Evolutionary conservation across 2,888 invertebrate genomes (phyloP), one percentile per base, ranked within the genome.

Genomic region (Allolobophora icterica): DNA sequence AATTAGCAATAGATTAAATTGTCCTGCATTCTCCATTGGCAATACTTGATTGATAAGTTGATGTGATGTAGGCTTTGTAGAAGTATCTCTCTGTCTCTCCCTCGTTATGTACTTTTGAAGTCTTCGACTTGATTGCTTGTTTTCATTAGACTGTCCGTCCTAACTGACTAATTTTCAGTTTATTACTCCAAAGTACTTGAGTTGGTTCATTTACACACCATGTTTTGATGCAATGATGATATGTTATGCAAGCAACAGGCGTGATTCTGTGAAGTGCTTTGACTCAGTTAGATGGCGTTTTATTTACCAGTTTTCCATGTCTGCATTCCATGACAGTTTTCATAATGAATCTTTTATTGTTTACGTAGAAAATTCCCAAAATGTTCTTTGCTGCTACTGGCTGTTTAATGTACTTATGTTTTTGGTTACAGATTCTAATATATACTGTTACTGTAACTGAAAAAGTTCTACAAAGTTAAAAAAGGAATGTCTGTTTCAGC

Each of bases 1-100:
- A n/a, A 71, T 71, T 71, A 71, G 71, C 71, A 71, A 71, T 71
- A n/a, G 71, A 71, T 71, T 71, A 13, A 71, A 71, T 71, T 71
- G n/a, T 71, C 71, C 71, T 71, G 71, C 71, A 71, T 30, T 71
- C n/a, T 71, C n/a, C 30, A 71, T 71, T 11, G 71, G n/a, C 71
- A 71, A 71, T 71, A 71, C 71, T 71, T 71, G 71, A 71, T 71
- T 71, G 71, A 71, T 11, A 13, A n/a, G 71, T 71, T 71, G 71
- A n/a, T 71, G 71, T 71, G 71, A 71, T n/a, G 71, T 71, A 71
- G 71, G n/a, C 71, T n/a, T 71, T n/a, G 71, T 71, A 71, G 71
- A 71, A n/a, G 4, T 71, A 30, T n/a, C 45, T 45, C 45, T 45
- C 15, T 71, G 6, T 58, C 24, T 58, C 58, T 58, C 24, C 24